A percentile compares a stretch with the other conserved stretches of the same genome.
Conservation (phyloP, 1,140 invertebrate genomes). For the Pogonognathellus flavescens region DNA sequence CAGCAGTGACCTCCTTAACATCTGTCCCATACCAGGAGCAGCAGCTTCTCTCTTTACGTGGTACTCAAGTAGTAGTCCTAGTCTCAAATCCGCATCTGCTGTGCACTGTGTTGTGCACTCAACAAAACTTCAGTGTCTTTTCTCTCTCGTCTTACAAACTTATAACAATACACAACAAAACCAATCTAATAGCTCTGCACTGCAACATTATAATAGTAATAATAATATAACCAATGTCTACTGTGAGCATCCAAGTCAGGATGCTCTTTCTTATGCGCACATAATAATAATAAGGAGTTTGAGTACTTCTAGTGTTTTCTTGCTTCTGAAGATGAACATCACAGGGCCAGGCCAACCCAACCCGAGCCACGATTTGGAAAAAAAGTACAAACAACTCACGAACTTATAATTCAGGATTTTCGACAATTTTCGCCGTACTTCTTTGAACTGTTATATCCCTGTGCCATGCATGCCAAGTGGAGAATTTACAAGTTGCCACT, state of each 20-base stretch:
- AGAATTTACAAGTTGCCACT: constrained; percentile 45
- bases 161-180: constrained; percentile 24
- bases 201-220: neutral
- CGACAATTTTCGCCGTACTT: constrained; percentile 46
- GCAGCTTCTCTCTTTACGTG: constrained; percentile 40
- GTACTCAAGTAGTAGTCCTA: constrained; percentile 42
- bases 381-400: constrained; percentile 50
- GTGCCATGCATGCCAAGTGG: constrained; percentile 30
- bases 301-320: constrained; percentile 43
- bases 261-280: constrained; percentile 39
- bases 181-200: constrained; percentile 16
- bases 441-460: constrained; percentile 45
- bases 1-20: constrained; percentile 49
- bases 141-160: constrained; percentile 11
- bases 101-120: constrained; percentile 27
- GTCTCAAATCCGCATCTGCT: constrained; percentile 47
- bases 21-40: constrained; percentile 46
- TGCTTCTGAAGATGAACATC: constrained; percentile 43
- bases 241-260: constrained; percentile 20
- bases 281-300: constrained; percentile 34
- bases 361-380: constrained; percentile 44
- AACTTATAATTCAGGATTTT: constrained; percentile 50
- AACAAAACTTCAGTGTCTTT: constrained; percentile 38
- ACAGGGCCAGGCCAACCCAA: constrained; percentile 38
- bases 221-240: constrained; percentile 20